These are phyloP conservation scores for Protonemura montana DNA, from an alignment of 2,888 invertebrate species.

Conservation along the genomic window DNA sequence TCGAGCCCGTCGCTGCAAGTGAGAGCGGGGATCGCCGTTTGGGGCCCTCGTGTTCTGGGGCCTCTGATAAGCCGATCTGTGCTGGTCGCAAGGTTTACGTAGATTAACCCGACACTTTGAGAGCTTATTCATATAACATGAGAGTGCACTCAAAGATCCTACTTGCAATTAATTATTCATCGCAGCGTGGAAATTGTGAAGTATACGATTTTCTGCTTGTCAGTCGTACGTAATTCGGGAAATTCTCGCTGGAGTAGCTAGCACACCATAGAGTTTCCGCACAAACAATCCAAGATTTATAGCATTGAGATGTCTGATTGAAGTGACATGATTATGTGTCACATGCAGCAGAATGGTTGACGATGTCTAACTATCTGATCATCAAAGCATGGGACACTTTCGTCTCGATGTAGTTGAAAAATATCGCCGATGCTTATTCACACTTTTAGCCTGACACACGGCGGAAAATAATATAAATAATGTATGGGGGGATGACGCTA, in stretches of 20 bases:
- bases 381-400: background rate
- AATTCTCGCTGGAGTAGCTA: no score
- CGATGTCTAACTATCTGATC: no score
- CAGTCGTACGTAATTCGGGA: background rate
- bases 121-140: background rate
- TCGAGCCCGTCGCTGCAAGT: no score
- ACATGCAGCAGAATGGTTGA: no score
- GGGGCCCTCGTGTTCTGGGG: no score
- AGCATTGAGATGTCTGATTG: no score
- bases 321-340: no score
- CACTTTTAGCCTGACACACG: background rate
- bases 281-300: no score
- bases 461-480: background rate
- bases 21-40: no score
- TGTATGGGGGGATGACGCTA: background rate
- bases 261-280: no score
- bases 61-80: background rate
- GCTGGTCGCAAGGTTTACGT: background rate
- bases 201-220: background rate
- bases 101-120: background rate
- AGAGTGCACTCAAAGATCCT: constrained; percentile 5
- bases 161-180: background rate
- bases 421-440: background rate
- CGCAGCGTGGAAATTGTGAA: background rate
- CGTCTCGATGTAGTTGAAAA: background rate